Percentiles rank a stretch among this genome's conserved stretches.
These are phyloP conservation scores for Apamea crenata DNA, from an alignment of 2,888 invertebrate genomes.

Conservation along the genomic window DNA sequence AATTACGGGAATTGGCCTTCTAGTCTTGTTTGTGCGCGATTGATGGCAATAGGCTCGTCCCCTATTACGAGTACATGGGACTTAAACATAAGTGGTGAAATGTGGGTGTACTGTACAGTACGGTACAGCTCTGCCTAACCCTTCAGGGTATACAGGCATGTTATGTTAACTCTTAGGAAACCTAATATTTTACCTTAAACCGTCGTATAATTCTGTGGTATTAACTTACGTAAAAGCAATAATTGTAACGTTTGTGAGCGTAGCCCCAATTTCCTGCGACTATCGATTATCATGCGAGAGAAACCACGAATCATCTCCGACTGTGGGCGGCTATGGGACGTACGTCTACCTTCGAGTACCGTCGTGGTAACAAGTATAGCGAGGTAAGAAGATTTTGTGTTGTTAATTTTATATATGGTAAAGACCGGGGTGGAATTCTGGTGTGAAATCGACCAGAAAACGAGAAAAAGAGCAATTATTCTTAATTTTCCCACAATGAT, in stretches of 20 bases:
- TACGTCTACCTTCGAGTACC: conserved; percentile 43
- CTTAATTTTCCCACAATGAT: too few relatives aligned
- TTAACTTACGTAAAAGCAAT: conserved; percentile 60
- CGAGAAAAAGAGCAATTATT: too few relatives aligned
- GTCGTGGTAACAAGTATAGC: conserved; percentile 35
- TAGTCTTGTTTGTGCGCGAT: too few relatives aligned
- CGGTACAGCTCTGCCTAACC: too few relatives aligned
- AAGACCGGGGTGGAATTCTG: not conserved
- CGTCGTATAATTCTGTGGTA: conserved; percentile 22
- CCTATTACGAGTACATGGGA: too few relatives aligned
- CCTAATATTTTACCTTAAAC: not conserved
- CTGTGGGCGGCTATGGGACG: conserved; percentile 72
- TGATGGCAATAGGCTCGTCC: too few relatives aligned
- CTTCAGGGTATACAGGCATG: too few relatives aligned
- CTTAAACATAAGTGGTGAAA: too few relatives aligned
- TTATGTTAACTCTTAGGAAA: not conserved
- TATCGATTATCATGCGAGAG: conserved; percentile 70
- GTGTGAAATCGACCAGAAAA: too few relatives aligned
- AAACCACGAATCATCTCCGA: conserved; percentile 76
- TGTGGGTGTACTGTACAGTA: too few relatives aligned
- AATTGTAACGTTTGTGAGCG: conserved; percentile 65
- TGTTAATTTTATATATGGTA: not conserved
- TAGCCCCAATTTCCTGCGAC: conserved; percentile 73
- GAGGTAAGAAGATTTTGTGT: not conserved
- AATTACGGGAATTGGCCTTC: too few relatives aligned